A percentile compares a stretch with the other conserved stretches of the same genome.
Evolutionary conservation across 2,113 vertebrate species (phyloP).

Genomic region (Verasper variegatus): DNA sequence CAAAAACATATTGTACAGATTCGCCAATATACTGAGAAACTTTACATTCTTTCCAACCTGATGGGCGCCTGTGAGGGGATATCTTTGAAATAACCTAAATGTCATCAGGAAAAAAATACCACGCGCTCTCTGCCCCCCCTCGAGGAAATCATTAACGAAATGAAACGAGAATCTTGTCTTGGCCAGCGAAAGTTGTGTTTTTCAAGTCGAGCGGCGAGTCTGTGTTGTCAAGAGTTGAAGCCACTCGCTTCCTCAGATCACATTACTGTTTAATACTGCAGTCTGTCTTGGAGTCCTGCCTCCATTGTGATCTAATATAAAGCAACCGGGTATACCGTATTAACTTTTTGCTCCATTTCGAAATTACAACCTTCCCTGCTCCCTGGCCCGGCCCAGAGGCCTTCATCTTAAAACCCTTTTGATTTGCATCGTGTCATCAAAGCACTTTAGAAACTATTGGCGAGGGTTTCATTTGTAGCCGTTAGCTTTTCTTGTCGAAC

Average conservation of each 20-base stretch:
- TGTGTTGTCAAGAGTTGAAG: neutral
- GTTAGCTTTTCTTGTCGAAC: neutral
- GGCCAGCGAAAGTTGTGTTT: neutral
- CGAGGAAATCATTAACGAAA: neutral
- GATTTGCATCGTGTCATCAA: conserved; percentile 53
- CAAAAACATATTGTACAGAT: neutral
- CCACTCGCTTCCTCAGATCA: neutral
- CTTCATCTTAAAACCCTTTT: conserved; percentile 37
- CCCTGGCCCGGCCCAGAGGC: conserved; percentile 16
- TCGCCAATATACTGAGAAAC: neutral
- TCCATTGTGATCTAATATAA: neutral
- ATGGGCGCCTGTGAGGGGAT: neutral
- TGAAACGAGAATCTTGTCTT: neutral
- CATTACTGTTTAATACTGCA: neutral
- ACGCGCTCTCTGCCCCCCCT: neutral
- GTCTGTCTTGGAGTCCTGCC: neutral
- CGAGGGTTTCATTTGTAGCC: conserved; percentile 12
- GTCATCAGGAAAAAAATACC: neutral
- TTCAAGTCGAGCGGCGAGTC: neutral
- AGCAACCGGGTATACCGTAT: neutral
- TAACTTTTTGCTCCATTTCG: conserved; percentile 5
- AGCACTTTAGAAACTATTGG: conserved; percentile 15
- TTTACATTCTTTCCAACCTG: neutral
- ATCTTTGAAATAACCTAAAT: neutral
- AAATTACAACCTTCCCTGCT: conserved; percentile 34